These are phyloP conservation scores for Eulacestoma nigropectus DNA, from an alignment of 2,113 vertebrate species.

Conservation along the genomic window DNA sequence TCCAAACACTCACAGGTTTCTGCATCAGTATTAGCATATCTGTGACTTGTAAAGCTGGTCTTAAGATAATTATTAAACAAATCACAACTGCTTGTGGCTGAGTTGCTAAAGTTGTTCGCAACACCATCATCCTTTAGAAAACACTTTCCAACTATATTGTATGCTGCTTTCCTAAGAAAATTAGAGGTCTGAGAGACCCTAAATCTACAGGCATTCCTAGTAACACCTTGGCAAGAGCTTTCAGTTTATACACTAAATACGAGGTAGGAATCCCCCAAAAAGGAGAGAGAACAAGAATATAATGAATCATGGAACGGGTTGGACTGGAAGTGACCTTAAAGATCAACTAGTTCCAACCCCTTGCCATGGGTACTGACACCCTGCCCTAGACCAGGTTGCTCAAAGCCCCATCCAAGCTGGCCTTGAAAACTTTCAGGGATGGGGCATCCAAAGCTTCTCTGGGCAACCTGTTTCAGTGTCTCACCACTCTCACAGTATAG, in stretches of 20 bases:
- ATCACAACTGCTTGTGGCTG: neutral
- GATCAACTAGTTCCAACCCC: neutral
- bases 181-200: neutral
- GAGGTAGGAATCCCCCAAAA: neutral
- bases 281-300: neutral
- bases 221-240: neutral
- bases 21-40: neutral
- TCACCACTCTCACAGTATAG: neutral
- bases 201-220: neutral
- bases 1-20: neutral
- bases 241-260: neutral
- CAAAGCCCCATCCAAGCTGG: neutral
- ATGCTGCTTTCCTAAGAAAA: neutral
- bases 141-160: neutral
- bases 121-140: neutral
- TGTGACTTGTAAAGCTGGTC: neutral
- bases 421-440: neutral
- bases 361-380: no score
- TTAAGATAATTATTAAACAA: neutral
- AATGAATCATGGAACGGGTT: neutral
- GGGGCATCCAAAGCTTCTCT: neutral
- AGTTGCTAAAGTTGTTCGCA: neutral
- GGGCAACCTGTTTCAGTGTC: neutral
- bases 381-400: neutral
- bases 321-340: neutral